A percentile compares a stretch with the other conserved stretches of the same genome.
phyloP scores from a whole-genome alignment of 2,113 vertebrate genomes.

The Epinephelus fuscoguttatus region DNA sequence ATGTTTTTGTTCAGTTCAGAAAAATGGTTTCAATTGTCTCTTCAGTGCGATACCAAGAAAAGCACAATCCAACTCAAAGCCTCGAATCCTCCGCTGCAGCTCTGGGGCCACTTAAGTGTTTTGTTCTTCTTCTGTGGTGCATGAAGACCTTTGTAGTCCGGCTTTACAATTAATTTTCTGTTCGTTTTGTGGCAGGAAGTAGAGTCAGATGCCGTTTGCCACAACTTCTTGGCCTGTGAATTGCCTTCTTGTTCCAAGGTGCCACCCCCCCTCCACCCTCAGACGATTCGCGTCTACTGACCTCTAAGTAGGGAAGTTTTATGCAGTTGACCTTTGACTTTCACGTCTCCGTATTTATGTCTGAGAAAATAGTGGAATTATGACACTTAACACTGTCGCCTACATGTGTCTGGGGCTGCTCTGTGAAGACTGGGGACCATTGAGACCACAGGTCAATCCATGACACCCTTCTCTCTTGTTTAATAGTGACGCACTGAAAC shows the following conservation, averaged over 20 bases:
- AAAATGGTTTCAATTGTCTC: constrained; percentile 7
- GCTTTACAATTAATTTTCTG: constrained; percentile 74
- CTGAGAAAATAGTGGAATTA: constrained; percentile 82
- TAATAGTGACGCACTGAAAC: constrained; percentile 49
- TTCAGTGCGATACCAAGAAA: constrained; percentile 6
- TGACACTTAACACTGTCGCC: constrained; percentile 80
- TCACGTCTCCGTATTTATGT: constrained; percentile 76
- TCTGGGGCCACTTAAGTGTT: constrained; percentile 30
- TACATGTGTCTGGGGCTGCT: constrained; percentile 73
- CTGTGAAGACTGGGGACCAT: constrained; percentile 69
- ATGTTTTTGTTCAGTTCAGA: not conserved
- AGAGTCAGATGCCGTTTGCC: constrained; percentile 55
- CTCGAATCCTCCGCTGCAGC: constrained; percentile 27
- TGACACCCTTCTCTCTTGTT: constrained; percentile 55
- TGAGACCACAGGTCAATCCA: constrained; percentile 57
- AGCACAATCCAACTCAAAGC: constrained; percentile 19
- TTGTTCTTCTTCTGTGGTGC: constrained; percentile 59
- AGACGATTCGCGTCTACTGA: constrained; percentile 54
- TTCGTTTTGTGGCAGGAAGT: constrained; percentile 72
- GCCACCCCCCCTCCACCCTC: constrained; percentile 24
- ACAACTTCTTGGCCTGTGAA: constrained; percentile 78
- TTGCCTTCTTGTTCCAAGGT: constrained; percentile 77
- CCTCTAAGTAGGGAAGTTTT: constrained; percentile 81
- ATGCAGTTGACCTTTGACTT: constrained; percentile 80
- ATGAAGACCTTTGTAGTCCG: constrained; percentile 56